Evolutionary conservation across 2,797 vertebrate genomes (phyloP), one percentile per base, ranked within the genome.

Genomic region (Neosalanx taihuensis): DNA sequence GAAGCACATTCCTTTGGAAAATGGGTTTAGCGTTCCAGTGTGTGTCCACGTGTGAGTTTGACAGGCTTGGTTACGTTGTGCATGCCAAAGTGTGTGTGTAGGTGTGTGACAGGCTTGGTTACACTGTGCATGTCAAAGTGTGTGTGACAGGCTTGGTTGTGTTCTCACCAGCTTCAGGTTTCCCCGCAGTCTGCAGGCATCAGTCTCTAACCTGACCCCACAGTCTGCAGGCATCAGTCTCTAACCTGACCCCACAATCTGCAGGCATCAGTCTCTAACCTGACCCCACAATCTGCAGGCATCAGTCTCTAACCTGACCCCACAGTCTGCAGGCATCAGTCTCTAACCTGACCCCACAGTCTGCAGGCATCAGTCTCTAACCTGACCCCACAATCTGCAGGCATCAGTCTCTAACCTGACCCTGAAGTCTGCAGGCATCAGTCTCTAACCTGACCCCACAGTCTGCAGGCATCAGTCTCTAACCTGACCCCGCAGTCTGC

Each of bases 101-200:
- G 41, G 12, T 46, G 41, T 46, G 41, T 46, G 41, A 67, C 18
- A 49, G 53, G 37, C 6, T 41, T 41, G 37, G 30, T n/a, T 67
- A 13, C 51, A 78, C 72, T 69, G 64, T 67, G 73, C 75, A 73
- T 79, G 77, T 23, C 33, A 41, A 2, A 67, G 76, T 76, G 81
- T 84, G 80, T 41, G 37, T 41, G 37, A 13, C 41, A 3, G 87
- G 81, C 84, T 70, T 76, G 62, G 26, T 10, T 18, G 73, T 71
- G 76, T 91, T 92, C 92, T 92, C 91, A 92, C 84, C 85, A 71
- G 89, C 82, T 68, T 92, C 81, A 77, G 77, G 87, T 92, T 93
- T 91, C 91, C 76, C 63, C 0, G 71, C 58, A 76, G 82, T 83
- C 84, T 30, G 56, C 59, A 80, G 84, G 85, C 80, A 15, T 26